Evolutionary conservation across 1,140 invertebrate species (phyloP).

Genomic region (Cydia splendana): DNA sequence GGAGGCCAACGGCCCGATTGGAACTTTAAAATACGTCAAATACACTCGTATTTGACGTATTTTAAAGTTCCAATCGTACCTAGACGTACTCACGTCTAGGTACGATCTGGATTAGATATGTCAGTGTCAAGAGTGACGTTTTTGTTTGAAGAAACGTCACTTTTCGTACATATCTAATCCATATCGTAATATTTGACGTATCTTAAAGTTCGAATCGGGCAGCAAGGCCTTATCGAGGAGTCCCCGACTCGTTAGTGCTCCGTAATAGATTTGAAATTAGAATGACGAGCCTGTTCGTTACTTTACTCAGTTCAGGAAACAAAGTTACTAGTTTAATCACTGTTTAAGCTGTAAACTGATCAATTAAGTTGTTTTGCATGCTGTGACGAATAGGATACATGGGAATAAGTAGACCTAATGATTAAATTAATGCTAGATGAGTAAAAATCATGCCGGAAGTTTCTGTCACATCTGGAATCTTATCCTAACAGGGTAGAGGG

Average conservation of each 20-base stretch:
- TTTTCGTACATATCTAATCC: no score
- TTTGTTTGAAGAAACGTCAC: no score
- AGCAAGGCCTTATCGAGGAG: not conserved
- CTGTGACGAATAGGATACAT: not conserved
- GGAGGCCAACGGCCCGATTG: no score
- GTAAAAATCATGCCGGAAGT: not conserved
- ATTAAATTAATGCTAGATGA: not conserved
- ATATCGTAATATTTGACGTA: no score
- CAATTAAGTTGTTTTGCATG: not conserved
- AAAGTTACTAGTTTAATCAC: conserved; percentile 15
- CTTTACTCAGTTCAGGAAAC: conserved; percentile 1
- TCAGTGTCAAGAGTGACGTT: no score
- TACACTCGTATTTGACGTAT: no score
- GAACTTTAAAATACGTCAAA: no score
- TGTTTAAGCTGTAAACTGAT: conserved; percentile 11
- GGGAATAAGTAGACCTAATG: not conserved
- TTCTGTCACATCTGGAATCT: not conserved
- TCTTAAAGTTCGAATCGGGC: no score
- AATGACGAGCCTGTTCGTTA: not conserved
- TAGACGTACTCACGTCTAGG: no score
- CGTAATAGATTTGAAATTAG: not conserved
- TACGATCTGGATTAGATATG: no score
- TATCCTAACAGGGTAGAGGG: not conserved
- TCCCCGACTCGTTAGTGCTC: not conserved
- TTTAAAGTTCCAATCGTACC: no score